Base-by-base conservation (phyloP, 2,113 vertebrate genomes). In the Gasterosteus aculeatus region DNA sequence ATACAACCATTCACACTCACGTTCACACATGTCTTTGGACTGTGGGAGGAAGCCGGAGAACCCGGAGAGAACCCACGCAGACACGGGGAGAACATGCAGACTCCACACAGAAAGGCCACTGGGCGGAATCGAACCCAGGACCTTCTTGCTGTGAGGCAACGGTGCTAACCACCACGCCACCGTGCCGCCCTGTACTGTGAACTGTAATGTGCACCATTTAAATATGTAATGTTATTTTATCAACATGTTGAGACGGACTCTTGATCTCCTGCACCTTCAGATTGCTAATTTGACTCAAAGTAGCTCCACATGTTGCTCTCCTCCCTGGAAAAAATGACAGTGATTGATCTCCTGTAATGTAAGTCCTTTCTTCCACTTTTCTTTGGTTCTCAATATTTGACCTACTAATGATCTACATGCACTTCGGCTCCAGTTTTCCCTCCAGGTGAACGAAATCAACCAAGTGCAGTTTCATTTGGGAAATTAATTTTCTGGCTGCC, bases 321-420 rank as follows among this genome's bases (percentile, higher is more conserved):
- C 49, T 75, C 85, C 42, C 42, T 12, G 11, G 75, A 88, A 77
- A 83, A 89, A 87, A 77, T 66, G 88, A 63, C 42, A 31, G 16
- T 67, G 74, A 88, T 85, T 88, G 87, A 89, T 87, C 75, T 79
- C 69, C 29, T 63, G 33, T 67, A 26, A 83, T 72, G 57, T 74
- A 64, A 47, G 74, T 87, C 16, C 8, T 49, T 41, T 69, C 29
- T n/a, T 65, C 63, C 31, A 47, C 19, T 16, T 19, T 19, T 47
- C 2, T 8, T 15, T 6, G 1, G 14, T 31, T 41, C 51, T 38
- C 35, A 42, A 60, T 86, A 72, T 72, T 72, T 56, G 54, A 63
- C 60, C 68, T 57, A 42, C 18, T 57, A 63, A 81, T 81, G 33
- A 72, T 73, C 54, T 35, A 63, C 31, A 67, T 69, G 38, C 46